Evolutionary conservation across 2,888 invertebrate species (phyloP).

Genomic region (Lamproptera curius): DNA sequence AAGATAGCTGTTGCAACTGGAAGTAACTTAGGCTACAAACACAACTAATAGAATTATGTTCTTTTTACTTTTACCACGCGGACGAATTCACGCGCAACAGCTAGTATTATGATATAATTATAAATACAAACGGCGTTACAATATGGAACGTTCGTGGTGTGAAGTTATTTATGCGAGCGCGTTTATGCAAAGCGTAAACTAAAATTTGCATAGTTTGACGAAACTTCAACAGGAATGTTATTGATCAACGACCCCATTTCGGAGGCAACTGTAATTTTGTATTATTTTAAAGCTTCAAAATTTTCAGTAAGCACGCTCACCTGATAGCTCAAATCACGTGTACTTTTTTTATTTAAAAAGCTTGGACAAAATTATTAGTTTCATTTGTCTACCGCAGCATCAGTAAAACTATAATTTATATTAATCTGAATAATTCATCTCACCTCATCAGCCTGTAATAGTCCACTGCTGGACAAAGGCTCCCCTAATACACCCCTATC

Average conservation of each 20-base stretch:
- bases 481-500: no score
- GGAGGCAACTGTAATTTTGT: slow-evolving; percentile 31
- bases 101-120: not conserved
- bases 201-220: slow-evolving; percentile 64
- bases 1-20: no score
- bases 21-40: no score
- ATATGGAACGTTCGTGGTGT: slow-evolving; percentile 21
- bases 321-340: not conserved
- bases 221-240: slow-evolving; percentile 47
- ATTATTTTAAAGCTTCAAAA: not conserved
- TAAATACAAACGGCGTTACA: slow-evolving; percentile 7
- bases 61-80: no score
- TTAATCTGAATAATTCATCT: not conserved
- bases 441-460: no score
- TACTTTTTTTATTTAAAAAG: not conserved
- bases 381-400: not conserved
- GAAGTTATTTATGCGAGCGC: slow-evolving; percentile 46
- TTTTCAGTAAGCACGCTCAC: not conserved
- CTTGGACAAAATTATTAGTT: not conserved
- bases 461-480: no score
- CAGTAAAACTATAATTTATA: not conserved
- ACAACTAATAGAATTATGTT: no score
- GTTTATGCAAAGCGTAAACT: slow-evolving; percentile 57
- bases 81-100: no score
- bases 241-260: slow-evolving; percentile 42